Conservation (phyloP, 2,797 vertebrate species). For the Ispidina lecontei region DNA sequence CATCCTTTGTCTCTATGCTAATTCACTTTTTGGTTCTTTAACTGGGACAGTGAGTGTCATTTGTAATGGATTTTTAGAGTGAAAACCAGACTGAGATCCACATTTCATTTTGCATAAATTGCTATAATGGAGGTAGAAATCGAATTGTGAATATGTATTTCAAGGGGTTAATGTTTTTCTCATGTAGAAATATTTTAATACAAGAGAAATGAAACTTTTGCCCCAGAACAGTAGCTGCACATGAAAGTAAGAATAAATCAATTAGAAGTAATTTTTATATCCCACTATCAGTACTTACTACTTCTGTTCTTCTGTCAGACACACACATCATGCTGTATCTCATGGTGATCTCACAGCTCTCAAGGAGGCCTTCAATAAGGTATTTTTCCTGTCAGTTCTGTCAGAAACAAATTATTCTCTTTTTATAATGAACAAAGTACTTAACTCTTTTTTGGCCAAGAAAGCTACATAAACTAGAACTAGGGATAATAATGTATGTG, state of each 20-base stretch:
- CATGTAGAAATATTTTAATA: neutral
- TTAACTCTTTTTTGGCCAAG: neutral
- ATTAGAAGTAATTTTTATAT: neutral
- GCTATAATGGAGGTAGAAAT: neutral
- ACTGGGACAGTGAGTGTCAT: neutral
- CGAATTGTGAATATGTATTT: neutral
- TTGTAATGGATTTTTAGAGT: neutral
- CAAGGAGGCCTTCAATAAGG: neutral
- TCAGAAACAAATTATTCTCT: neutral
- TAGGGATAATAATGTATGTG: neutral
- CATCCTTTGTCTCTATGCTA: neutral
- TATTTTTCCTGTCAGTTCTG: neutral
- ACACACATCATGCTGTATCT: neutral
- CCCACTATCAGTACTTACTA: neutral
- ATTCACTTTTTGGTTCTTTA: neutral
- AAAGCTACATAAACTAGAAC: neutral
- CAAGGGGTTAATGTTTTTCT: neutral
- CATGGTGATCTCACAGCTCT: neutral
- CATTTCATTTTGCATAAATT: neutral
- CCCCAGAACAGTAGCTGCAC: neutral
- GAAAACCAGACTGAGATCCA: neutral
- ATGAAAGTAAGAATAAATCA: neutral
- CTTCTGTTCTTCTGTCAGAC: neutral
- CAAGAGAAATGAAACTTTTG: neutral
- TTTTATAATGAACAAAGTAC: neutral